Evolutionary conservation across 2,113 vertebrate genomes (phyloP).

Genomic region (Aspidoscelis tigris): DNA sequence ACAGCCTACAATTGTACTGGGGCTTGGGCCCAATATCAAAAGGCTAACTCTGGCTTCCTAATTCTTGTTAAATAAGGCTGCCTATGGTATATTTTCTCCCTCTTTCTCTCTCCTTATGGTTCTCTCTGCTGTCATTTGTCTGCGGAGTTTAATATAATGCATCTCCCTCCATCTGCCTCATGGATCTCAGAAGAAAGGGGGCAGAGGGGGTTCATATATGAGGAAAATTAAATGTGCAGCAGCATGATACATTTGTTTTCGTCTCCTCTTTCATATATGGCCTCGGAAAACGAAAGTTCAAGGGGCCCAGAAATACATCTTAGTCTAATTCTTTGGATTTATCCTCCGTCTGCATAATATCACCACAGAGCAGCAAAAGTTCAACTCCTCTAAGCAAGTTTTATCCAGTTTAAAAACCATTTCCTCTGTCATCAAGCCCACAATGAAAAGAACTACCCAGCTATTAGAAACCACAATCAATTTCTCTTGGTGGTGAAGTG

Average conservation of each 20-base stretch:
- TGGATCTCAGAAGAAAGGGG: neutral
- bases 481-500: conserved; percentile 9
- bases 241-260: neutral
- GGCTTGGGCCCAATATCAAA: neutral
- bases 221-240: conserved; percentile 18
- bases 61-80: neutral
- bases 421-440: conserved; percentile 19
- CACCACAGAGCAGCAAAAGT: conserved; percentile 17
- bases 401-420: conserved; percentile 34
- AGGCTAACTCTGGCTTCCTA: neutral
- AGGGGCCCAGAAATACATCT: neutral
- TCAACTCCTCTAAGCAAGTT: conserved; percentile 27
- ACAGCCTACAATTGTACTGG: neutral
- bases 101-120: neutral
- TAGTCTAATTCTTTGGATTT: neutral
- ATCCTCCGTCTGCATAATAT: neutral
- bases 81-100: neutral
- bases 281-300: conserved; percentile 22
- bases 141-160: neutral
- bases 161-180: neutral
- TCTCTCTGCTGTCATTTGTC: neutral
- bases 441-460: conserved; percentile 19
- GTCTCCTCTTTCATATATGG: conserved; percentile 24
- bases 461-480: conserved; percentile 25
- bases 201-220: neutral